Base-by-base conservation (phyloP, 2,888 invertebrate genomes). In the Vannuccia rotundouncinata region DNA sequence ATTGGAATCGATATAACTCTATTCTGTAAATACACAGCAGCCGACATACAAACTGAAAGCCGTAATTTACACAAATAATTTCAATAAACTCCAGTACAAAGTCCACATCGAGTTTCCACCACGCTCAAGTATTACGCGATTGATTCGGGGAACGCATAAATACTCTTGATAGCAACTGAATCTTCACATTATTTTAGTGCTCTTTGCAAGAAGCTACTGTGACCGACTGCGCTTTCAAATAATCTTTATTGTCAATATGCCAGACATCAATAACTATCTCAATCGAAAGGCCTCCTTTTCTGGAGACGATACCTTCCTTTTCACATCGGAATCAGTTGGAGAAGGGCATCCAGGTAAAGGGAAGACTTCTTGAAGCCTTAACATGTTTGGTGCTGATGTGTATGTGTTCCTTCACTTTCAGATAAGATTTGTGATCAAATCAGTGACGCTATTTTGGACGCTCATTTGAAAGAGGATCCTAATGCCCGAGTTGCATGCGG, bases 401-500 rank as follows among this genome's bases (percentile, higher is more conserved):
- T 29, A 30, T 76, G 1, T 22, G n/a, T 22, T 13, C 22, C n/a
- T 5, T 73, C 25, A 74, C 5, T 77, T 78, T 30, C n/a, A 88
- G 88, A 90, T 83, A 89, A 90, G 84, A 87, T 90, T 78, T 90
- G 89, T 84, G 89, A 90, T 82, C 89, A 89, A 83, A 85, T 89
- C 79, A 89, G 89, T 84, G 90, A 90, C 85, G 89, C 90, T 31
- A 85, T 89, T 66, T 84, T 89, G 74, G 89, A 89, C 91, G 86
- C 91, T 92, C 95, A 96, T 90, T 90, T 97, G 84, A 91, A 91
- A 86, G 94, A 95, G 90, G 97, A 97, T 89, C 95, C 96, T 31
- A 91, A 95, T 88, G 95, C 96, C 80, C 96, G 95, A 91, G 97
- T 98, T 83, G 97, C 97, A 83, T 97, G 97, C 89, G 85, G 85